Base-by-base conservation (phyloP, 2,113 vertebrate species). In the Pantherophis guttatus region DNA sequence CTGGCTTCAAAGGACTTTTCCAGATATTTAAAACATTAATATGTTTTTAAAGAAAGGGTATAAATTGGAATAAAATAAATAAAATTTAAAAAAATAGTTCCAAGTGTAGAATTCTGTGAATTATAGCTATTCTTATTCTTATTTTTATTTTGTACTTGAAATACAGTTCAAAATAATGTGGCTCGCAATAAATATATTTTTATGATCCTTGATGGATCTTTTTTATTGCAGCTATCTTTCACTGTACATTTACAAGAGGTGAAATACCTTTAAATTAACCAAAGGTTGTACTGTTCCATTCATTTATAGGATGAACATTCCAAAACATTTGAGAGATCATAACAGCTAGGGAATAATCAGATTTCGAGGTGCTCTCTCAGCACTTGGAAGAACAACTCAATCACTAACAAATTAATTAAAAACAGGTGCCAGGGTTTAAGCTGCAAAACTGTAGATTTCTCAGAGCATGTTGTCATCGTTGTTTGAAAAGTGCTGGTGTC, bases 321-420 rank as follows among this genome's bases (percentile, higher is more conserved):
- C 0, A 0, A 23, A 55, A 91, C 93, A 94, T 95, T 55, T 53
- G 59, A 87, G 59, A 94, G 92, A 93, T 95, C 95, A 96, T 91
- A 93, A 0, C 91, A 96, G 89, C 91, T 81, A 89, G 86, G 5
- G 44, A 87, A 91, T 96, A 96, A 97, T 96, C 94, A 96, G 93
- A 86, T 94, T 95, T 95, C 86, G 93, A 96, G 95, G 94, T 95
- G 91, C 85, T 95, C 91, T 96, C 95, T 95, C 93, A 95, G 87
- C 92, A 91, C 89, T 93, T 96, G 96, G 93, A 95, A 96, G 89
- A 90, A 94, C 94, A 94, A 95, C 93, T 97, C 95, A 93, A 94
- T 96, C 96, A 94, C 93, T 90, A 90, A 92, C 90, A 88, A 94
- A 95, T 96, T 97, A 96, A 96, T 96, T 96, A 95, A 96, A 97